Evolutionary conservation across 2,888 invertebrate genomes (phyloP).

Genomic region (Mallateleia sp.): DNA sequence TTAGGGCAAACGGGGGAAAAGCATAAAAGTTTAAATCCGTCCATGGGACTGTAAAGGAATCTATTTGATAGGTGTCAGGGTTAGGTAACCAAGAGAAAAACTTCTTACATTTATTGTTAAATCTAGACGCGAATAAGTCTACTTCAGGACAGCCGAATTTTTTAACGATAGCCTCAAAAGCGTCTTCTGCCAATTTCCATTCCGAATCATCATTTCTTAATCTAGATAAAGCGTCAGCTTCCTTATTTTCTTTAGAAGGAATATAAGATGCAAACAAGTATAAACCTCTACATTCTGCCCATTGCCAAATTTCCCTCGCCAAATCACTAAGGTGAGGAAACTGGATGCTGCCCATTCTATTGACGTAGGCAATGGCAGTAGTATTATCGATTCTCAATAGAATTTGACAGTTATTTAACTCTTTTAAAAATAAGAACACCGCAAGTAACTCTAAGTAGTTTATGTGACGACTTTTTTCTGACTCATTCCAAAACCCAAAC

Average conservation of each 20-base stretch:
- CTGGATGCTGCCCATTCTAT: not conserved
- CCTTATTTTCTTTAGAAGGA: conserved; percentile 47
- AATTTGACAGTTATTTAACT: conserved; percentile 53
- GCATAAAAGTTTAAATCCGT: not conserved
- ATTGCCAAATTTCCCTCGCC: not conserved
- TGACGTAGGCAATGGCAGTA: not conserved
- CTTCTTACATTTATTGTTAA: conserved; percentile 74
- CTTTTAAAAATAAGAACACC: conserved; percentile 22
- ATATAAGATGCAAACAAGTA: not conserved
- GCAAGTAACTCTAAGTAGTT: conserved; percentile 73
- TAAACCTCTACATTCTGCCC: not conserved
- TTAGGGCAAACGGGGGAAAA: no score
- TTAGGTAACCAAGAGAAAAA: conserved; percentile 72
- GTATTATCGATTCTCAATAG: conserved; percentile 67
- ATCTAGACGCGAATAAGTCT: conserved; percentile 75
- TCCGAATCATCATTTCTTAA: conserved; percentile 67
- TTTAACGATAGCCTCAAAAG: conserved; percentile 57
- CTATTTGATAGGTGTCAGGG: conserved; percentile 41
- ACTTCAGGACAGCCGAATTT: conserved; percentile 57
- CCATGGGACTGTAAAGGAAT: not conserved
- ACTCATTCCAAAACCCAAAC: conserved; percentile 3
- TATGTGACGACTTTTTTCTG: conserved; percentile 62
- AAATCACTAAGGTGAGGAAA: not conserved
- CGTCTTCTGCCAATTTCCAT: conserved; percentile 61
- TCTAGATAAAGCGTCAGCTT: conserved; percentile 74